phyloP scores from a whole-genome alignment of 2,888 invertebrate genomes.

The Amiota minor region DNA sequence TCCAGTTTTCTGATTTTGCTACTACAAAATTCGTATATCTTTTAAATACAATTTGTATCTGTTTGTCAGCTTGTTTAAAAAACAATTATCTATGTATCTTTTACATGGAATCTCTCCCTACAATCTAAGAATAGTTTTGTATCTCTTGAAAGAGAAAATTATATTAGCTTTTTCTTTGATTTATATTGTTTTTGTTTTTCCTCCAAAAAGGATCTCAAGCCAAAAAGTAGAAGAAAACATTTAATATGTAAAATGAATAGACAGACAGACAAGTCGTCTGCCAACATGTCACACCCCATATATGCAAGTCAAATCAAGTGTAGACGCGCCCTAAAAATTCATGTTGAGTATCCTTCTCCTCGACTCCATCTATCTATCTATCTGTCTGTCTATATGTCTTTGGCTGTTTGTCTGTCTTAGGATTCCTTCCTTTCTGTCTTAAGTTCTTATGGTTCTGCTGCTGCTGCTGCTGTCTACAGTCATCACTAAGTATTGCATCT shows the following conservation, averaged over 20 bases:
- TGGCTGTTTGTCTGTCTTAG: conserved; percentile 29
- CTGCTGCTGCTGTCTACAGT: conserved; percentile 26
- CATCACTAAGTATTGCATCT: conserved; percentile 31
- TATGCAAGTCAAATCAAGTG: conserved; percentile 19
- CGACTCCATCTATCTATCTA: conserved; percentile 28
- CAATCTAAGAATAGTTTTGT: too few species aligned
- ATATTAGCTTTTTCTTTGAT: too few species aligned
- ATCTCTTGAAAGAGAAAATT: too few species aligned
- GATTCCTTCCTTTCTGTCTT: conserved; percentile 36
- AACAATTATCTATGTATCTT: conserved; percentile 1
- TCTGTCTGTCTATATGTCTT: conserved; percentile 8
- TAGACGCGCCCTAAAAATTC: conserved; percentile 11
- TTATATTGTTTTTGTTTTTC: too few species aligned
- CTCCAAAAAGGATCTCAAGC: too few species aligned
- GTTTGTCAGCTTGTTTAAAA: not conserved
- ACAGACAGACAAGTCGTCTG: conserved; percentile 32
- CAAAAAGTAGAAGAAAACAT: not conserved
- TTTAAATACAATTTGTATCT: not conserved
- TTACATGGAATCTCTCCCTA: not conserved
- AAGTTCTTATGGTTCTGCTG: conserved; percentile 36
- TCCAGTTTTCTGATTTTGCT: conserved; percentile 40
- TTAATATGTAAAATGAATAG: not conserved
- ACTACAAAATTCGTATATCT: conserved; percentile 39
- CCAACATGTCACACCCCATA: conserved; percentile 24
- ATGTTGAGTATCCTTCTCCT: not conserved